Conservation (phyloP, 2,797 vertebrate species). For the Leucoraja ocellata region DNA sequence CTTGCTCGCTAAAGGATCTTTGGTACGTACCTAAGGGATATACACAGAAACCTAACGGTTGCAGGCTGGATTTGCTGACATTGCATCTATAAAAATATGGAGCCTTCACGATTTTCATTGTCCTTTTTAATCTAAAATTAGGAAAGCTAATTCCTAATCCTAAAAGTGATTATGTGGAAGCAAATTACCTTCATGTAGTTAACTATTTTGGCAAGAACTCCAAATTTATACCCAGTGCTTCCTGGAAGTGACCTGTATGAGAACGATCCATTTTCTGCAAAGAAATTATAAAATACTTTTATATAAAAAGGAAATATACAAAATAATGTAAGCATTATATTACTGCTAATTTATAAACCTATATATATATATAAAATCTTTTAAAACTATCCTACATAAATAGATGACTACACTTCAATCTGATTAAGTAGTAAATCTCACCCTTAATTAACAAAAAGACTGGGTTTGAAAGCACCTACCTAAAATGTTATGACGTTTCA, state of each 20-base stretch:
- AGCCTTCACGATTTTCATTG: neutral
- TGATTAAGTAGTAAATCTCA: neutral
- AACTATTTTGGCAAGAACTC: constrained; percentile 94
- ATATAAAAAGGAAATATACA: neutral
- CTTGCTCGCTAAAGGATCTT: too few relatives aligned
- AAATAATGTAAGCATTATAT: neutral
- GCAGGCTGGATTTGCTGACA: neutral
- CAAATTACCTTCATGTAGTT: constrained; percentile 96
- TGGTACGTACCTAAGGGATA: neutral
- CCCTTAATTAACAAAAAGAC: neutral
- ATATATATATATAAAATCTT: neutral
- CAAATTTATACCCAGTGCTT: constrained; percentile 91
- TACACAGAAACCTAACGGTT: neutral
- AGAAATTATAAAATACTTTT: constrained; percentile 39
- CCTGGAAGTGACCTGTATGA: constrained; percentile 83
- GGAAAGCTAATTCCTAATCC: neutral
- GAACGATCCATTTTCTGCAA: constrained; percentile 85
- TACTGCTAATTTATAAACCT: neutral
- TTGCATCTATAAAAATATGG: neutral
- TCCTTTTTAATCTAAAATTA: neutral
- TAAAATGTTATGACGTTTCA: too few relatives aligned
- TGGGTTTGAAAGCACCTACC: neutral
- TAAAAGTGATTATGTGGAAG: neutral
- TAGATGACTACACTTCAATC: neutral
- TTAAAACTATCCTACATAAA: neutral